Evolutionary conservation across 1,140 invertebrate genomes (phyloP).

Genomic region (Hesperophylax magnus): DNA sequence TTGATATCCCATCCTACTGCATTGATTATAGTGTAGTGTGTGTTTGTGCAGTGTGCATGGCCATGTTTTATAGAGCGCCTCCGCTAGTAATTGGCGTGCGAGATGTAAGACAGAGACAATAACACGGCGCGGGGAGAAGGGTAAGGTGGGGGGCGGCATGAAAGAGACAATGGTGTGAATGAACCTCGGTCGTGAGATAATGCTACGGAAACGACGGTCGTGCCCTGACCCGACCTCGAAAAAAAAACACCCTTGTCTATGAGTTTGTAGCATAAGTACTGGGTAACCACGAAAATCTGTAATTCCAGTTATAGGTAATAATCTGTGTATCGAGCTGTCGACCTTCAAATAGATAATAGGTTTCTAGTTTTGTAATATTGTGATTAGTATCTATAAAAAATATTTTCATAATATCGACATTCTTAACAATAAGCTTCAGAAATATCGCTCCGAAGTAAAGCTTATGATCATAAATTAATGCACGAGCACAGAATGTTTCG

Average conservation of each 20-base stretch:
- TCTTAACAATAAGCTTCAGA: no score
- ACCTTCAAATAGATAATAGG: no score
- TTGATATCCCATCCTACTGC: no score
- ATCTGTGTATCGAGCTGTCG: background rate
- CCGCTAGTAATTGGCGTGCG: constrained; percentile 33
- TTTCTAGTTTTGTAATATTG: no score
- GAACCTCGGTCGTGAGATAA: constrained; percentile 35
- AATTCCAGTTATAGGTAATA: constrained; percentile 9
- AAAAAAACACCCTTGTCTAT: constrained; percentile 38
- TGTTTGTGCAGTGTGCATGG: background rate
- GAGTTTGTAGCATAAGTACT: background rate
- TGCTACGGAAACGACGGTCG: background rate
- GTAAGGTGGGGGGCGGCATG: background rate
- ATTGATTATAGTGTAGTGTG: no score
- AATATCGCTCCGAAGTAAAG: no score
- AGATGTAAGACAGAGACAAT: constrained; percentile 20
- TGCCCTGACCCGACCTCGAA: constrained; percentile 37
- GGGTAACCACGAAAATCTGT: constrained; percentile 1
- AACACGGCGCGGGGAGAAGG: background rate
- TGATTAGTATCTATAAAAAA: no score
- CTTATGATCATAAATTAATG: no score
- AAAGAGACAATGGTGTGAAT: constrained; percentile 36
- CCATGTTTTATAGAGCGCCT: constrained; percentile 25
- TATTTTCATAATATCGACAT: no score
- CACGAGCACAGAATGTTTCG: no score